Evolutionary conservation across 2,113 vertebrate genomes (phyloP), one percentile per base, ranked within the genome.

Genomic region (Budorcas taxicolor): DNA sequence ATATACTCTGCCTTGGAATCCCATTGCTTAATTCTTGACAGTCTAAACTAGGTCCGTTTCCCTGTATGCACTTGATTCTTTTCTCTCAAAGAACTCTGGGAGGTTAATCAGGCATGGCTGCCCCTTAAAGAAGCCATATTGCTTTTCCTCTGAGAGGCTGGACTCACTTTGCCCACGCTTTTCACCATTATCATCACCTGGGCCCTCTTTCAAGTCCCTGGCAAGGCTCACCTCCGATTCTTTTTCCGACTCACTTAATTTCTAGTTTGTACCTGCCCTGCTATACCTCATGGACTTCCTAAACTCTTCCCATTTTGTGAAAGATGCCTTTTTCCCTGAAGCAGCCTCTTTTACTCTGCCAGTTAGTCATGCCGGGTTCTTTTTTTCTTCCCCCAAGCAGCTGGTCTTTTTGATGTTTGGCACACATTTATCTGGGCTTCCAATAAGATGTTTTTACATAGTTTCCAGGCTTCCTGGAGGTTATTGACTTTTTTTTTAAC

Each of bases 371-470:
- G 97, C 94, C 14, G 50, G 88, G 90, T 95, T 96, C 81, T 95
- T 97, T 97, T 90, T 85, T 86, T 58, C 92, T 92, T 95, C 88
- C 94, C 96, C 67, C 81, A 96, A 98, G 96, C 98, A 98, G 97
- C 97, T 98, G 98, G 97, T 97, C 96, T 98, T 98, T 98, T 98
- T 98, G 97, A 98, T 98, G 98, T 98, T 96, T 97, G 94, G 97
- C 96, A 97, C 95, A 98, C 97, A 97, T 98, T 98, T 98, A 98
- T 98, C 97, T 97, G 96, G 91, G 97, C 97, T 98, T 98, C 98
- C 98, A 97, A 98, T 98, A 98, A 98, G 98, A 98, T 97, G 97
- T 98, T 98, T 98, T 97, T 97, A 94, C 98, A 98, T 97, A 97
- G 96, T 97, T 98, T 98, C 96, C 98, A 98, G 97, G 97, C 96